Evolutionary conservation across 2,113 vertebrate species (phyloP).

Genomic region (Ursus arctos): DNA sequence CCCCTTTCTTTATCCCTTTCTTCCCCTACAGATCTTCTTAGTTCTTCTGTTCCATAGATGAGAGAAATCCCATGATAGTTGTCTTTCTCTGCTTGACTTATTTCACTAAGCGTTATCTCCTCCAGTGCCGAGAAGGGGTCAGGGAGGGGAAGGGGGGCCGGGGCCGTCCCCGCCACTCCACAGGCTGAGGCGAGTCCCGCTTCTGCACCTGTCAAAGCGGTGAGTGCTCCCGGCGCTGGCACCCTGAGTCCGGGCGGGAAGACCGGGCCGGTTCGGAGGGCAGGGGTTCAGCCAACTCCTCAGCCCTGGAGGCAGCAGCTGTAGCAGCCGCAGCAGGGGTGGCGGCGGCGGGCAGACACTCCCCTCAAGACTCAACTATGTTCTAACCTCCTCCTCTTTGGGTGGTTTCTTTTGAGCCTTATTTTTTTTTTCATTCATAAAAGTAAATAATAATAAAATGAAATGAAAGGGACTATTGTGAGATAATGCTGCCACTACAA

Average conservation of each 20-base stretch:
- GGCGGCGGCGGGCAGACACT: conserved; percentile 57
- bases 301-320: background rate
- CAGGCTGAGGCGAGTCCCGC: conserved; percentile 30
- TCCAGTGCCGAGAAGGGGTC: conserved; percentile 46
- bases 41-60: no score
- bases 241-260: background rate
- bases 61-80: no score
- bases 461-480: background rate
- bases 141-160: background rate
- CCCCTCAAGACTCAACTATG: conserved; percentile 25
- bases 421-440: background rate
- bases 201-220: background rate
- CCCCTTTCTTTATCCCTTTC: no score
- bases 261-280: background rate
- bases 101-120: no score
- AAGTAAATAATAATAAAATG: background rate
- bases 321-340: background rate
- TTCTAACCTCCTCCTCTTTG: background rate
- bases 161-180: conserved; percentile 33
- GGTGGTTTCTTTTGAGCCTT: background rate
- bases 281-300: background rate
- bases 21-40: no score
- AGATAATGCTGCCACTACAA: background rate
- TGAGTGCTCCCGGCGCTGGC: conserved; percentile 68
- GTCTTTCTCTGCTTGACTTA: no score